Evolutionary conservation across 2,113 vertebrate genomes (phyloP).

Genomic region (Thymallus thymallus): DNA sequence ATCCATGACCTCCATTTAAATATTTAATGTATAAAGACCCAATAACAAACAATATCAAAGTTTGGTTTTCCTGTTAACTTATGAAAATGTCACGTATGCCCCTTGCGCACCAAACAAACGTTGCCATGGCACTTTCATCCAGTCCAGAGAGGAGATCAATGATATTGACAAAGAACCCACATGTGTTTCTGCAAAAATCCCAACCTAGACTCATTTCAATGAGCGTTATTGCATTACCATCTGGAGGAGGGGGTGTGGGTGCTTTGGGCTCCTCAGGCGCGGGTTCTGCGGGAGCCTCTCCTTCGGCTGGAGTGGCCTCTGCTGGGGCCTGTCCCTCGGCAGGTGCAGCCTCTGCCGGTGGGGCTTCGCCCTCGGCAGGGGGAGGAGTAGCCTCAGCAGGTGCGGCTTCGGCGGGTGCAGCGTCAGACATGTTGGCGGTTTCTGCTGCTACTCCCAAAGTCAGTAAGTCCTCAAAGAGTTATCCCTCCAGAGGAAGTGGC

Average conservation of each 20-base stretch:
- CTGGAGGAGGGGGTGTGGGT: constrained; percentile 40
- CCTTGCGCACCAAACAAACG: no score
- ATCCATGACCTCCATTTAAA: no score
- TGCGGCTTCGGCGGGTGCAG: constrained; percentile 39
- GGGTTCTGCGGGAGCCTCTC: constrained; percentile 32
- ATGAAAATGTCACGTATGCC: no score
- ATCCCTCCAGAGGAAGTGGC: constrained; percentile 15
- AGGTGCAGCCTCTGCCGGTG: constrained; percentile 17
- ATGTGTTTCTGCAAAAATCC: no score
- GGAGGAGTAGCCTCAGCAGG: constrained; percentile 37
- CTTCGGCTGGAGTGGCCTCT: constrained; percentile 18
- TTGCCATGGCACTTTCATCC: no score
- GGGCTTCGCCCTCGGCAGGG: constrained; percentile 15
- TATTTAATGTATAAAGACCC: no score
- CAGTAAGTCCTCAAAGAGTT: constrained; percentile 36
- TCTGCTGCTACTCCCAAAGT: constrained; percentile 59
- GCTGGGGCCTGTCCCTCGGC: not conserved
- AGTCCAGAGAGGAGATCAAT: no score
- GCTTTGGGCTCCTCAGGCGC: constrained; percentile 54
- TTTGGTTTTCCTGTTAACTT: no score
- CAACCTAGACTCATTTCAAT: not conserved
- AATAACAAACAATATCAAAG: no score
- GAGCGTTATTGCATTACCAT: constrained; percentile 54
- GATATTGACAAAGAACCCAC: no score
- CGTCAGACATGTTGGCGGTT: constrained; percentile 64